Evolutionary conservation across 2,888 invertebrate genomes (phyloP).

Genomic region (Teleiodes luculella): DNA sequence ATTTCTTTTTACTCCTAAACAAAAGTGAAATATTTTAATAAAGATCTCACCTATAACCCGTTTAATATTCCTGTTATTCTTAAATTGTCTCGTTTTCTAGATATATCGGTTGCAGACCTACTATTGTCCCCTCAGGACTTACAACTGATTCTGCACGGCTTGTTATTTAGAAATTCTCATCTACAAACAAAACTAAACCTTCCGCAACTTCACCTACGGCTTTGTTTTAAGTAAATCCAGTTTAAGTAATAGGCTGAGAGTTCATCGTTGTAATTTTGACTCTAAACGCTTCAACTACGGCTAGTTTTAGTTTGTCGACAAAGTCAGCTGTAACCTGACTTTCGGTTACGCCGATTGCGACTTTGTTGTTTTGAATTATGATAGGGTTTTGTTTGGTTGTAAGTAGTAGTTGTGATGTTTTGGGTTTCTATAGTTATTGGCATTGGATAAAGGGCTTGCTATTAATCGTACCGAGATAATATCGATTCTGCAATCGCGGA

Average conservation of each 20-base stretch:
- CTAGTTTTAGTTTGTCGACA: background rate
- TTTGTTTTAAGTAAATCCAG: background rate
- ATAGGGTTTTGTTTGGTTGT: slow-evolving; percentile 27
- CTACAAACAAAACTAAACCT: slow-evolving; percentile 27
- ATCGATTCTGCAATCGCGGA: slow-evolving; percentile 70
- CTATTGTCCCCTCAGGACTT: slow-evolving; percentile 71
- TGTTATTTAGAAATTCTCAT: slow-evolving; percentile 28
- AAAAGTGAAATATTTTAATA: too few species aligned
- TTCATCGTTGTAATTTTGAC: background rate
- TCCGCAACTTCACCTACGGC: slow-evolving; percentile 12
- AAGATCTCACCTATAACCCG: slow-evolving; percentile 40
- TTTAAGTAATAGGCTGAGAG: background rate
- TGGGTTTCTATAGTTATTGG: slow-evolving; percentile 41
- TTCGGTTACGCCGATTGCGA: too few species aligned
- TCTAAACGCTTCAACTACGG: background rate
- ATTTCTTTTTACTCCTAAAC: too few species aligned
- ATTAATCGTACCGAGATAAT: slow-evolving; percentile 72
- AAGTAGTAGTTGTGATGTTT: slow-evolving; percentile 34
- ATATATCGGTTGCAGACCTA: slow-evolving; percentile 67
- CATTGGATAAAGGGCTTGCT: slow-evolving; percentile 69
- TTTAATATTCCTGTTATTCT: slow-evolving; percentile 67
- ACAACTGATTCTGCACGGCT: slow-evolving; percentile 35
- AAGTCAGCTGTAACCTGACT: background rate
- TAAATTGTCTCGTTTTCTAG: slow-evolving; percentile 69
- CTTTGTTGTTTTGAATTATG: slow-evolving; percentile 7